phyloP scores from a whole-genome alignment of 2,797 vertebrate species.

The Manis crassicaudata region DNA sequence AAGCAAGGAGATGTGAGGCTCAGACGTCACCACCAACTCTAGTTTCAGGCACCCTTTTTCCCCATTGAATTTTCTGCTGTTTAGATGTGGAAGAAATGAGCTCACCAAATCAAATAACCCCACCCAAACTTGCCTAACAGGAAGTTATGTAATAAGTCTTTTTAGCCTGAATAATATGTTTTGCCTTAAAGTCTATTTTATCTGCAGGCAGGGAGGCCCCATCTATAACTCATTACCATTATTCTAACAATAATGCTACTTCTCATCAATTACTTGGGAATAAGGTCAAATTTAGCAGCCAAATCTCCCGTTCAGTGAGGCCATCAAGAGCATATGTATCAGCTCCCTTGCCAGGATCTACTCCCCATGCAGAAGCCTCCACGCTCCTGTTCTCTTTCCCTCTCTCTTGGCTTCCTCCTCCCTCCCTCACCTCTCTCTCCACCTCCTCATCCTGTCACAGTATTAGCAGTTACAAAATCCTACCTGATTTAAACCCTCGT shows the following conservation, averaged over 20 bases:
- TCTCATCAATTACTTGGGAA: slow-evolving; percentile 75
- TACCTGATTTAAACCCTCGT: slow-evolving; percentile 36
- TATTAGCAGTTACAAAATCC: slow-evolving; percentile 49
- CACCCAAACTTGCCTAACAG: slow-evolving; percentile 48
- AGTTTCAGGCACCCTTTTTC: not conserved
- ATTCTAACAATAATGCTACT: slow-evolving; percentile 76
- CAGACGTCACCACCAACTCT: not conserved
- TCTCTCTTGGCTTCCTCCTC: too few species aligned
- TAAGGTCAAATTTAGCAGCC: slow-evolving; percentile 79
- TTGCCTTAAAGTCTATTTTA: slow-evolving; percentile 71
- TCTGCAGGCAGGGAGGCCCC: slow-evolving; percentile 61
- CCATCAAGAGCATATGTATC: slow-evolving; percentile 60
- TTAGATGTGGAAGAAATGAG: slow-evolving; percentile 19
- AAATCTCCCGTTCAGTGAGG: slow-evolving; percentile 60
- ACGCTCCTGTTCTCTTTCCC: not conserved
- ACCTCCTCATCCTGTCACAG: not conserved
- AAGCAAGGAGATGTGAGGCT: not conserved
- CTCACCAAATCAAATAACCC: slow-evolving; percentile 44
- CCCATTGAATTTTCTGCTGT: slow-evolving; percentile 8
- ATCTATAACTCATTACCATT: slow-evolving; percentile 74
- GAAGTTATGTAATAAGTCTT: slow-evolving; percentile 59
- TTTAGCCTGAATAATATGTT: slow-evolving; percentile 63
- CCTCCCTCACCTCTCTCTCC: not conserved
- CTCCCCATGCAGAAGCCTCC: not conserved
- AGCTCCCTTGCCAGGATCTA: not conserved